Evolutionary conservation across 92 coral and sea anemone genomes (phyloP), one percentile per base, ranked within the genome.

Genomic region (Desmophyllum pertusum): DNA sequence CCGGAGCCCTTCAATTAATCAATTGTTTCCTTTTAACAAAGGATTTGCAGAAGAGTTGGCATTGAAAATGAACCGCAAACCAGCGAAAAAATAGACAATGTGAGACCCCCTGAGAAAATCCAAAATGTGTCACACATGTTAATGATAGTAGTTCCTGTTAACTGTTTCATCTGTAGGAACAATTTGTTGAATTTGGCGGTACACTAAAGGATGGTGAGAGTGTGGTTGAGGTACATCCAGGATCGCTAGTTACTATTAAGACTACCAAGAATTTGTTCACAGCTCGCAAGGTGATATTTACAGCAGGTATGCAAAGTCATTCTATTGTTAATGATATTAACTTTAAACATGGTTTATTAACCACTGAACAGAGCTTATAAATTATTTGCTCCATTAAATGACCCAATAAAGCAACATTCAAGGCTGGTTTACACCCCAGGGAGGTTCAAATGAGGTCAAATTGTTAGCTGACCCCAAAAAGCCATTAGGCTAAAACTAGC

Each of bases 151-250:
- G 37, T 3, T 68, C 57, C 1, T 25, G 21, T 72, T 46, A 1
- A 40, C 36, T 72, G 55, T 10, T 29, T 43, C 10, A 31, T 69
- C 39, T 78, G 8, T 64, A 96, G 98, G 83, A 84, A 38, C 98
- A 93, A 83, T 96, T 96, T 87, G 76, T 92, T 27, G 88, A 88
- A 33, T 84, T 57, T 89, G 98, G 98, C 29, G 98, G 98, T 50
- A 81, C 85, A 21, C 77, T 96, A 30, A 83, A 51, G 39, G 98
- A 96, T 86, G 87, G 88, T 1, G 93, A 92, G 50, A 76, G 79
- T 70, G 98, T 94, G 4, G 27, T 75, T 27, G 90, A 81, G 38
- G 83, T 96, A 48, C 63, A 65, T 61, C 98, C 98, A 4, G 98
- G 95, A 2, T 27, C 69, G 0, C 75, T 52, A 72, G 86, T 96